Evolutionary conservation across 2,797 vertebrate species (phyloP), one percentile per base, ranked within the genome.

Genomic region (Acipenser ruthenus): DNA sequence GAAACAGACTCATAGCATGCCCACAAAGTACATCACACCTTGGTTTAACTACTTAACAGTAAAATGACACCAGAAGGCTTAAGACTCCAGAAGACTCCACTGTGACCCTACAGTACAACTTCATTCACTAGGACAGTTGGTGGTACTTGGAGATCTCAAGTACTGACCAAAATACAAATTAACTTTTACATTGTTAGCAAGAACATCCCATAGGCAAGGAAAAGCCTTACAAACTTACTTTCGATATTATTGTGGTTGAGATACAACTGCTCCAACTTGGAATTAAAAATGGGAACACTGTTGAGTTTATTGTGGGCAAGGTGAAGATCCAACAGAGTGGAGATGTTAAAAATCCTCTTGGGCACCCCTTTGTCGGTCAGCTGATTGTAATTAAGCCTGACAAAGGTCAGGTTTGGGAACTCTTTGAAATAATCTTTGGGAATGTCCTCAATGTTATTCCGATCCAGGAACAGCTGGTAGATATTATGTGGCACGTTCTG

Each of bases 211-310:
- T 37, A 37, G 23, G 23, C 23, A 37, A 3, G 23, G 23, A 37
- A 37, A 50, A 12, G 11, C 47, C 1, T 6, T 51, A 37, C 9
- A 11, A 13, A 91, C 93, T 90, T 81, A 99, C 96, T 91, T 78
- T 97, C 91, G 0, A 98, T 98, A 78, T 82, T 88, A 78, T 99
- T 99, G 89, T 97, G 86, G 79, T 98, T 92, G 72, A 99, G 92
- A 79, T 99, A 95, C 74, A 99, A 90, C 49, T 98, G 95, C 73
- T 98, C 96, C 83, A 99, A 88, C 73, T 84, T 91, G 64, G 73
- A 52, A 70, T 69, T 97, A 82, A 99, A 93, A 71, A 86, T 72
- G 0, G 96, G 96, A 49, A 99, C 82, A 0, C 81, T 88, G 71
- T 87, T 83, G 51, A 99, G 88, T 73, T 92, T 92, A 88, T 99